Conservation (phyloP, 2,113 vertebrate species). For the Amphiprion percula region DNA sequence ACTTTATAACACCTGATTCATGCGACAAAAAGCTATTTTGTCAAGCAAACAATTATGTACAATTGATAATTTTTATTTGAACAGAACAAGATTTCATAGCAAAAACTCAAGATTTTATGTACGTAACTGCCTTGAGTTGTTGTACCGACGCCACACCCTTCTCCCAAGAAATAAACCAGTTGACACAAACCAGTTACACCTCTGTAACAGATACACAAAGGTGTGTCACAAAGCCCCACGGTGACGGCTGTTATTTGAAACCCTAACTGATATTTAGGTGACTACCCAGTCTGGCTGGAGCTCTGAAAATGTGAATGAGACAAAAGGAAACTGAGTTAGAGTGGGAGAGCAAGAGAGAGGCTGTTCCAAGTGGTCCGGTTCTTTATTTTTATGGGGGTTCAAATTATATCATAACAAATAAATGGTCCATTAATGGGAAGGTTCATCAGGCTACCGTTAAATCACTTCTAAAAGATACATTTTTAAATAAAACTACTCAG, state of each 20-base stretch:
- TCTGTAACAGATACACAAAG: constrained; percentile 78
- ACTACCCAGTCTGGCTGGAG: constrained; percentile 63
- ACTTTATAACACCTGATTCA: not conserved
- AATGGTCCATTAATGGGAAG: constrained; percentile 26
- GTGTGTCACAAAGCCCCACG: constrained; percentile 73
- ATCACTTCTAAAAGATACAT: constrained; percentile 28
- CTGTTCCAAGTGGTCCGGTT: constrained; percentile 38
- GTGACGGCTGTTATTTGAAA: constrained; percentile 78
- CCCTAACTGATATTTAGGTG: constrained; percentile 79
- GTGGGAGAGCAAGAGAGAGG: constrained; percentile 43
- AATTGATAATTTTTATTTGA: not conserved
- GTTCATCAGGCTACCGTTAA: constrained; percentile 24
- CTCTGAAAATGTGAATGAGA: constrained; percentile 73
- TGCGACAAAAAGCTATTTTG: not conserved
- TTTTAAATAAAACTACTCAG: constrained; percentile 41
- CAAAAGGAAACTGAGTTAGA: constrained; percentile 50
- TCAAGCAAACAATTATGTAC: not conserved
- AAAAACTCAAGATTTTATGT: not conserved
- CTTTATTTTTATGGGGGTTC: constrained; percentile 50
- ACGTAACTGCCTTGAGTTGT: constrained; percentile 16
- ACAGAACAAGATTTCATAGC: not conserved
- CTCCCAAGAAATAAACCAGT: constrained; percentile 56
- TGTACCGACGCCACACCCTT: constrained; percentile 66
- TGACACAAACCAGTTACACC: constrained; percentile 79
- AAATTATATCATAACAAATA: constrained; percentile 56